These are phyloP conservation scores for Numenius phaeopus DNA, from an alignment of 2,797 vertebrate genomes.

Conservation along the genomic window DNA sequence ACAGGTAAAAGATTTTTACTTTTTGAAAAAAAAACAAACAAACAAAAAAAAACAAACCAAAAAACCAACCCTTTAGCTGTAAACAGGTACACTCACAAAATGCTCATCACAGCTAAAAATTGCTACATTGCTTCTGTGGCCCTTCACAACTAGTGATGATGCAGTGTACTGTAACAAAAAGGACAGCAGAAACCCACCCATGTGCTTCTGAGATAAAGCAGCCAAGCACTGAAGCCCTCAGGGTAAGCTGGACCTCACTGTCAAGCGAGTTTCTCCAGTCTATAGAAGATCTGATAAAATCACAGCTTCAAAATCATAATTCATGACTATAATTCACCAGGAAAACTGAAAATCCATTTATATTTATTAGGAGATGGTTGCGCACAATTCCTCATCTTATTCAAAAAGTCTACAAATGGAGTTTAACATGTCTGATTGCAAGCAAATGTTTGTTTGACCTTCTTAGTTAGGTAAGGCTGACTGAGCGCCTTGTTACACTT, in stretches of 20 bases:
- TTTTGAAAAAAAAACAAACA: neutral
- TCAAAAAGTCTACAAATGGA: constrained; percentile 66
- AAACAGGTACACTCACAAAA: neutral
- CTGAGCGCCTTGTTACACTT: constrained; percentile 31
- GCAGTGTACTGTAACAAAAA: neutral
- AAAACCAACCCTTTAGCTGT: neutral
- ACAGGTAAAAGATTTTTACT: neutral
- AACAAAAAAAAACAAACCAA: too few relatives aligned
- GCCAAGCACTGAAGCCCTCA: neutral
- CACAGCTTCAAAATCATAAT: constrained; percentile 3
- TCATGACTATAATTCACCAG: constrained; percentile 61
- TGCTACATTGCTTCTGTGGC: neutral
- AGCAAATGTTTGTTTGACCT: constrained; percentile 46
- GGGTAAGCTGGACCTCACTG: neutral
- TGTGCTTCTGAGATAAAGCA: neutral
- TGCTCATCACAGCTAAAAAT: neutral
- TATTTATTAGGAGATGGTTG: constrained; percentile 68
- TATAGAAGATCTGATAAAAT: neutral
- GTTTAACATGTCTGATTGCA: constrained; percentile 59
- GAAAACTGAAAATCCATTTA: constrained; percentile 59
- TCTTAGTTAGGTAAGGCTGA: constrained; percentile 1
- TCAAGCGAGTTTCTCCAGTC: constrained; percentile 2
- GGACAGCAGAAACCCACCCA: neutral
- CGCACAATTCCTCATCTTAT: constrained; percentile 60
- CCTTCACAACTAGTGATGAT: neutral